Evolutionary conservation across 2,797 vertebrate species (phyloP), one percentile per base, ranked within the genome.

Genomic region (Austrolebias charrua): DNA sequence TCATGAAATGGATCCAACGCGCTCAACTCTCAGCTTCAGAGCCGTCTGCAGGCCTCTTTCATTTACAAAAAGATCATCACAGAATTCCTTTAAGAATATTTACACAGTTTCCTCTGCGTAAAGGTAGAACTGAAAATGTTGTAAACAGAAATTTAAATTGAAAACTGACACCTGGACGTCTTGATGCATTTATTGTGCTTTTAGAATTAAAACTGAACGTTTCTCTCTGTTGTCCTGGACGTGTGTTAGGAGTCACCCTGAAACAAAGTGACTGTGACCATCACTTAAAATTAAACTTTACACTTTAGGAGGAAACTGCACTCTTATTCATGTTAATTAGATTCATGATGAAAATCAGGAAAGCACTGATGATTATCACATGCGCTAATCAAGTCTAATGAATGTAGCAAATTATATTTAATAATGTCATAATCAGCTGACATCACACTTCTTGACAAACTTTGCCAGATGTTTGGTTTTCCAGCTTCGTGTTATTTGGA

Each of bases 351-450:
- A 33, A 33, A 50, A 35, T 42, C 31, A 48, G 14, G 51, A 44
- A 63, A 29, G 38, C 31, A 53, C 19, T 43, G 20, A 28, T 18
- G 28, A 60, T 52, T 4, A 42, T 71, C 38, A 51, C 5, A 40
- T 24, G 45, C 4, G 29, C 15, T 46, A 38, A 55, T 43, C 9
- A 5, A 40, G 9, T 55, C 12, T 44, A 19, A 28, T 29, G 50
- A 31, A 38, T 40, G 1, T 14, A 40, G 31, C 16, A 62, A 55
- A 69, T 40, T 31, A 16, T 50, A 48, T 55, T 29, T 50, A 24
- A 63, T 28, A 2, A 4, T 5, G 28, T 28, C 19, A 7, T 46
- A 47, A 52, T 72, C 46, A 33, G 33, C 66, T 71, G 14, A 20
- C 55, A 40, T 52, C 10, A 29, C 33, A 6, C 29, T 18, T 51